Evolutionary conservation across 2,797 vertebrate species (phyloP).

Genomic region (Coccyzus lansbergi): DNA sequence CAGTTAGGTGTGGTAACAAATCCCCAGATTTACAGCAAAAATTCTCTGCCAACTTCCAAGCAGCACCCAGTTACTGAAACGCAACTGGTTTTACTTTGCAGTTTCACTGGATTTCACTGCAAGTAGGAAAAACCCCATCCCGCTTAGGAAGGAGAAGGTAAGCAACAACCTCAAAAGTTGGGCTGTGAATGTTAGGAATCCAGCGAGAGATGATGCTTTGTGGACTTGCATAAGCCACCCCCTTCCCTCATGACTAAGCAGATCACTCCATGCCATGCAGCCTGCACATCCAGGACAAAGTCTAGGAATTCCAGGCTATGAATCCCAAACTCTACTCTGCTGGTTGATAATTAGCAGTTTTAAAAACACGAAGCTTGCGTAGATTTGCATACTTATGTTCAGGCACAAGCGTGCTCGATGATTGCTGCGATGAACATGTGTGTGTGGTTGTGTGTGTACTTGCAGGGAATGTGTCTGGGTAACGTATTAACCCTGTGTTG

Average conservation of each 20-base stretch:
- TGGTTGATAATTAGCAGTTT: slow-evolving; percentile 71
- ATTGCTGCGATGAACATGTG: neutral
- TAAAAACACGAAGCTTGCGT: neutral
- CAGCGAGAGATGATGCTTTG: slow-evolving; percentile 11
- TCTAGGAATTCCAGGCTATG: slow-evolving; percentile 65
- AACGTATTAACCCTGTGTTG: slow-evolving; percentile 12
- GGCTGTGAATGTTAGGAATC: slow-evolving; percentile 6
- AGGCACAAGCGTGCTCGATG: neutral
- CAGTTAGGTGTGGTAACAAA: neutral
- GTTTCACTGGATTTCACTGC: neutral
- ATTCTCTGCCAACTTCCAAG: neutral
- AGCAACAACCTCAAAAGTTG: neutral
- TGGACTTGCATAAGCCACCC: slow-evolving; percentile 36
- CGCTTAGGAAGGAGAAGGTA: neutral
- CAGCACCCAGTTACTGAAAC: neutral
- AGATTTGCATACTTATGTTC: neutral
- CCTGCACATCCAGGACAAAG: slow-evolving; percentile 64
- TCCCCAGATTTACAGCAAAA: neutral
- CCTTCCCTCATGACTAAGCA: slow-evolving; percentile 64
- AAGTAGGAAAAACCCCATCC: neutral
- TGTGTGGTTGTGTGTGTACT: neutral
- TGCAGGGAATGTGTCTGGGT: neutral
- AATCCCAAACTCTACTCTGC: slow-evolving; percentile 68
- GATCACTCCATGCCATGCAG: slow-evolving; percentile 40
- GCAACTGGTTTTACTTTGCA: neutral